Evolutionary conservation across 2,797 vertebrate genomes (phyloP).

Genomic region (Paguma larvata): DNA sequence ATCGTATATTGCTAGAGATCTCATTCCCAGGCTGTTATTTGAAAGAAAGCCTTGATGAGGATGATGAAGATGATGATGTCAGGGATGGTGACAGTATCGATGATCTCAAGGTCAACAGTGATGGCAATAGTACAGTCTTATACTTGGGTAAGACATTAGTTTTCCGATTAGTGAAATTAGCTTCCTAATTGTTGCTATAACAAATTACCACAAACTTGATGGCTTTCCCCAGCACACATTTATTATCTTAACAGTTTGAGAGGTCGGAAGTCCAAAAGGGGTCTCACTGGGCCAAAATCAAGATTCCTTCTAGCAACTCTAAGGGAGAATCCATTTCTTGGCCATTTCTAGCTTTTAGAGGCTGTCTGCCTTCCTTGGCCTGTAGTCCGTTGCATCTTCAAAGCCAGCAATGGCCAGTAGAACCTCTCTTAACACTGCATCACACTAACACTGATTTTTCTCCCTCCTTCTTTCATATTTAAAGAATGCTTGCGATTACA

Average conservation of each 20-base stretch:
- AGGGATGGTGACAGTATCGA: not conserved
- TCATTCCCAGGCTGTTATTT: not conserved
- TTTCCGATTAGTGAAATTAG: not conserved
- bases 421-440: not conserved
- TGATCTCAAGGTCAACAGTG: not conserved
- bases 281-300: not conserved
- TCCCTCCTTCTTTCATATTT: not conserved
- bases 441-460: not conserved
- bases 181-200: not conserved
- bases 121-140: not conserved
- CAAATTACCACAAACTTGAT: not conserved
- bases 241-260: not conserved
- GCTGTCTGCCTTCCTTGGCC: not conserved
- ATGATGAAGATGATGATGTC: not conserved
- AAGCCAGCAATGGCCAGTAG: not conserved
- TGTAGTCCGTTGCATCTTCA: not conserved
- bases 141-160: not conserved
- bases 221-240: not conserved
- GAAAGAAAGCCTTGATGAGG: not conserved
- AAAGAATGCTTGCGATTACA: not conserved
- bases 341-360: not conserved
- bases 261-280: slow-evolving; percentile 4
- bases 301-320: not conserved
- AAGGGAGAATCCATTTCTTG: not conserved
- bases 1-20: not conserved